Base-by-base conservation (phyloP, 2,113 vertebrate species). In the Austrofundulus limnaeus region DNA sequence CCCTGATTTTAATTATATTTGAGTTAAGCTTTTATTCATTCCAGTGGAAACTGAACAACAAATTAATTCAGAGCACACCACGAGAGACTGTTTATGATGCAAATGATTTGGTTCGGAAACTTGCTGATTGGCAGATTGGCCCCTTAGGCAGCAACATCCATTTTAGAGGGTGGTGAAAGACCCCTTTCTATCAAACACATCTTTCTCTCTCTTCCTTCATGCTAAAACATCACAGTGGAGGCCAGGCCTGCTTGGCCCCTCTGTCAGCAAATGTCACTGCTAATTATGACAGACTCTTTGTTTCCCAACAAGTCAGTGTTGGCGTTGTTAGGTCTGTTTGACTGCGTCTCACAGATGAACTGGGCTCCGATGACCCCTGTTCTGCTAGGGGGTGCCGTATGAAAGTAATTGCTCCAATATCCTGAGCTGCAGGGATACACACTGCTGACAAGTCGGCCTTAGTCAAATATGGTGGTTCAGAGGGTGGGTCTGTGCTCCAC, bases 381-480 rank as follows among this genome's bases (percentile, higher is more conserved):
- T 61, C 65, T 78, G 64, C 70, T 66, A 60, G 56, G 73, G 80
- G 82, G 66, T 58, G 71, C 78, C 78, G 57, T 60, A 41, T 57
- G 72, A 73, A 75, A 76, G 82, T 88, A 89, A 87, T 87, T 85
- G 79, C 78, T 86, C 81, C 79, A 84, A 88, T 87, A 87, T 89
- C 84, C 77, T 79, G 77, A 83, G 79, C 80, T 79, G 79, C 82
- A 57, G 71, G 82, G 81, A 85, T 77, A 78, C 63, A 71, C 77
- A 53, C 80, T 67, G 77, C 70, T 87, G 85, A 89, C 84, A 87
- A 72, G 66, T 76, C 73, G 76, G 78, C 72, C 87, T 88, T 84
- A 87, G 79, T 81, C 84, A 80, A 81, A 89, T 77, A 78, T 75
- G 69, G 63, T 20, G 20, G 66, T 80, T 85, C 66, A 82, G 70